These are phyloP conservation scores for Hydrotaea diabolus DNA, from an alignment of 2,888 invertebrate genomes.

Conservation along the genomic window DNA sequence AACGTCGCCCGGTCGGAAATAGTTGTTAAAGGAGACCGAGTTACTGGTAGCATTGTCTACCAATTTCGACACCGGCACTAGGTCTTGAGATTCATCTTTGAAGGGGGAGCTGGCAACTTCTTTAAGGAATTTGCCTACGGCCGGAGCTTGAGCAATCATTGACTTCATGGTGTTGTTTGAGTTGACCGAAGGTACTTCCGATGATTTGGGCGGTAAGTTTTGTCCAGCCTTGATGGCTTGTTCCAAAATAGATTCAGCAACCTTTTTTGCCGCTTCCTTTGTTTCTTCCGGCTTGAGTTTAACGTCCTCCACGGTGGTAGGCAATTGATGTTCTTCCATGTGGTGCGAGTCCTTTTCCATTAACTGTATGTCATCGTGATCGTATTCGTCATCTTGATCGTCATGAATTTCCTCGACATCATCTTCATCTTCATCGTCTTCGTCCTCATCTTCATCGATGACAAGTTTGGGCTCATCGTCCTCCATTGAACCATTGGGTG, in stretches of 20 bases:
- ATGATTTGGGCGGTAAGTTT: constrained; percentile 46
- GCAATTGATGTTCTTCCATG: constrained; percentile 41
- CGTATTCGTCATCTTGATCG: constrained; percentile 71
- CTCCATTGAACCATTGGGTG: constrained; percentile 80
- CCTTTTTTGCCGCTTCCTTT: constrained; percentile 81
- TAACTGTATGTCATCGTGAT: constrained; percentile 73
- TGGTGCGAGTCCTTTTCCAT: constrained; percentile 77
- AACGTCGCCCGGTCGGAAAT: constrained; percentile 82
- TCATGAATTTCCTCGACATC: constrained; percentile 70
- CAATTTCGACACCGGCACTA: constrained; percentile 89
- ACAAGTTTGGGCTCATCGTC: constrained; percentile 82
- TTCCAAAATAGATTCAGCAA: constrained; percentile 84
- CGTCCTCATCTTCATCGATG: constrained; percentile 79
- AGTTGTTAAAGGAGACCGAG: constrained; percentile 84
- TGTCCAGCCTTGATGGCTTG: constrained; percentile 80
- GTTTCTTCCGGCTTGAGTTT: constrained; percentile 67
- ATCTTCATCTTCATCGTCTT: constrained; percentile 71
- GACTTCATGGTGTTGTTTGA: constrained; percentile 79
- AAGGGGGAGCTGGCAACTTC: constrained; percentile 80
- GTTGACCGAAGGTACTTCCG: constrained; percentile 21
- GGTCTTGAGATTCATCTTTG: constrained; percentile 84
- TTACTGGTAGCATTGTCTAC: constrained; percentile 87
- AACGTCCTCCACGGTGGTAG: constrained; percentile 64
- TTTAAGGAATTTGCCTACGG: constrained; percentile 79
- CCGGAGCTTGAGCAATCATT: constrained; percentile 83